Base-by-base conservation (phyloP, 2,888 invertebrate species). In the Ophion obscuratus region DNA sequence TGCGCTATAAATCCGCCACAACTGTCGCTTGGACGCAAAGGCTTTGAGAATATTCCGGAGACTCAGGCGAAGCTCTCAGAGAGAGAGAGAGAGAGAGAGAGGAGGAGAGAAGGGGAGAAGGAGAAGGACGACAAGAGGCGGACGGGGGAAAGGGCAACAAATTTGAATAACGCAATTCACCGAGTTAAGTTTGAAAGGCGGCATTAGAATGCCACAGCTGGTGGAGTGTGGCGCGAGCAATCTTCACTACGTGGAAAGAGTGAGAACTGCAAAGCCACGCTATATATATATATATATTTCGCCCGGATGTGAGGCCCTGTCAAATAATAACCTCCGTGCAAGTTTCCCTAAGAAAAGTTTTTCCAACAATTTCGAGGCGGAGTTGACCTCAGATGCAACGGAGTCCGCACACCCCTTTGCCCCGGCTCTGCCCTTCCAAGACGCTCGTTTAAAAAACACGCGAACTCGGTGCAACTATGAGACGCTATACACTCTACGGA, bases 101-200 rank as follows among this genome's bases (percentile, higher is more conserved):
- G 47, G 27, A 17, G 20, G 57, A 47, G 31, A 40, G 44, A 47
- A 24, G 20, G 17, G 67, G 85, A 14, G 47, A 31, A 0, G 36
- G 40, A 27, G 20, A 74, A 40, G 11, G 44, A 24, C 14, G 27
- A 40, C 62, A 47, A 27, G 44, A 75, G 62, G 57, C n/a, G 53
- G 31, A n/a, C 27, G 74, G 53, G 27, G 53, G 47, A 47, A 31
- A 24, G n/a, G 73, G 86, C 73, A 84, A 79, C 88, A 84, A 90
- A 90, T 91, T 91, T 91, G 91, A 93, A 93, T 92, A 92, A 92
- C 90, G 89, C 91, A 87, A 91, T 92, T 92, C 90, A 87, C 87
- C 87, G 88, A 89, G 90, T 90, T 89, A 89, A 92, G 90, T 91
- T 92, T 85, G 86, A 89, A 90, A 90, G 92, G 90, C 87, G 86